phyloP scores from a whole-genome alignment of 1,140 invertebrate species.

The Bathynomus jamesi region DNA sequence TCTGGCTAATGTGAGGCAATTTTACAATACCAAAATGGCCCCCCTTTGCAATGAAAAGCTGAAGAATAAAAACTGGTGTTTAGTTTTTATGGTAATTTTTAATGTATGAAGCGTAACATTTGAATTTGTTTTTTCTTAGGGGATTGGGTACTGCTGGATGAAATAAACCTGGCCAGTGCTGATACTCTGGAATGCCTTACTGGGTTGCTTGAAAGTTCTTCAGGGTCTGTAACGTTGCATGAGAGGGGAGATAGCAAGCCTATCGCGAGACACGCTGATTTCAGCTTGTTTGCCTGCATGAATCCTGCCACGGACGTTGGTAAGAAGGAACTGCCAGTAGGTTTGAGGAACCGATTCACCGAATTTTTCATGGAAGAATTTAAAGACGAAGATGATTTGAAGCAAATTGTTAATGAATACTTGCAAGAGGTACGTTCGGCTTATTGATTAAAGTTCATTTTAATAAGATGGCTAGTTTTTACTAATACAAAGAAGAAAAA shows the following conservation, averaged over 20 bases:
- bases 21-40: no score
- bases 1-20: no score
- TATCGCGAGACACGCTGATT: conserved; percentile 74
- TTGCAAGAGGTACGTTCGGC: conserved; percentile 47
- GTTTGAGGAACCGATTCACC: conserved; percentile 87
- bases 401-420: conserved; percentile 75
- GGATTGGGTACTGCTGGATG: conserved; percentile 91
- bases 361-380: conserved; percentile 94
- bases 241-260: conserved; percentile 77
- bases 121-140: conserved; percentile 43
- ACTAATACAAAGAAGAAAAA: no score
- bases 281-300: conserved; percentile 97
- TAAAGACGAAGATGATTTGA: conserved; percentile 67
- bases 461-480: no score
- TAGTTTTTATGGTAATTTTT: no score
- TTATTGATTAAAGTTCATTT: neutral
- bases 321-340: conserved; percentile 87
- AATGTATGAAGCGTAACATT: no score
- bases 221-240: conserved; percentile 68
- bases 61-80: no score
- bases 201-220: conserved; percentile 74
- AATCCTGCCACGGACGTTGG: conserved; percentile 99
- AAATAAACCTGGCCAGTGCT: conserved; percentile 93
- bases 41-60: no score
- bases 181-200: conserved; percentile 93